Percentiles rank a stretch among this genome's conserved stretches.
phyloP scores from a whole-genome alignment of 2,113 vertebrate species.

The Nycticryphes semicollaris region DNA sequence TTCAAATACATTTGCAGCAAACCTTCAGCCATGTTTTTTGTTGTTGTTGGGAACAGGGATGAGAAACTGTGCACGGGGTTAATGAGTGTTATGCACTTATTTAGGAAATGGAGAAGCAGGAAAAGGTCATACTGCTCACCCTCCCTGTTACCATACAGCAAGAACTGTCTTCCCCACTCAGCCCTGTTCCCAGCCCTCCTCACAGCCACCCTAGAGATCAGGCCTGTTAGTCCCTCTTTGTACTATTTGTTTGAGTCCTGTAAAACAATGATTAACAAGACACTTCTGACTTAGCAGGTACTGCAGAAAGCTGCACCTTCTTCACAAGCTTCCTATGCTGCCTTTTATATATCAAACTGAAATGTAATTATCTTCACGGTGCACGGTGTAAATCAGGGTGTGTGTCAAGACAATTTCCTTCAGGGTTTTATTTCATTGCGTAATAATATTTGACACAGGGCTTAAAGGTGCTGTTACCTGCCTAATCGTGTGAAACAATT shows the following conservation, averaged over 20 bases:
- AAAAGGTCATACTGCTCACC: background rate
- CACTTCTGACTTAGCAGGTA: slow-evolving; percentile 3
- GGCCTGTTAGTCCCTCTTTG: background rate
- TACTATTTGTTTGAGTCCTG: background rate
- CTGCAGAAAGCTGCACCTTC: slow-evolving; percentile 34
- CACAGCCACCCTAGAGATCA: background rate
- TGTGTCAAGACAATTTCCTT: slow-evolving; percentile 69
- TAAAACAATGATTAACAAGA: slow-evolving; percentile 37
- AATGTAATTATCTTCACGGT: slow-evolving; percentile 75
- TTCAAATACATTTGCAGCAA: background rate
- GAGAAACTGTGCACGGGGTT: background rate
- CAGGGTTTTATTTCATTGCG: slow-evolving; percentile 67
- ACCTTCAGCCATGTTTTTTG: background rate
- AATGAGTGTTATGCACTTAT: fast-evolving
- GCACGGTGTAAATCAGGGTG: slow-evolving; percentile 75
- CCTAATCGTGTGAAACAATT: slow-evolving; percentile 71
- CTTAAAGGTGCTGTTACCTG: slow-evolving; percentile 78
- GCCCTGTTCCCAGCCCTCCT: background rate
- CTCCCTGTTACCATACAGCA: background rate
- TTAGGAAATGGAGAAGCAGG: background rate
- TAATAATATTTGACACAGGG: slow-evolving; percentile 73
- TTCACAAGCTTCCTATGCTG: slow-evolving; percentile 44
- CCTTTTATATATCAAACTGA: slow-evolving; percentile 68
- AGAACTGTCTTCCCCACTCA: background rate
- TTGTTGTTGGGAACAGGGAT: background rate